Evolutionary conservation across 2,797 vertebrate species (phyloP), one percentile per base, ranked within the genome.

Genomic region (Kryptopterus vitreolus): DNA sequence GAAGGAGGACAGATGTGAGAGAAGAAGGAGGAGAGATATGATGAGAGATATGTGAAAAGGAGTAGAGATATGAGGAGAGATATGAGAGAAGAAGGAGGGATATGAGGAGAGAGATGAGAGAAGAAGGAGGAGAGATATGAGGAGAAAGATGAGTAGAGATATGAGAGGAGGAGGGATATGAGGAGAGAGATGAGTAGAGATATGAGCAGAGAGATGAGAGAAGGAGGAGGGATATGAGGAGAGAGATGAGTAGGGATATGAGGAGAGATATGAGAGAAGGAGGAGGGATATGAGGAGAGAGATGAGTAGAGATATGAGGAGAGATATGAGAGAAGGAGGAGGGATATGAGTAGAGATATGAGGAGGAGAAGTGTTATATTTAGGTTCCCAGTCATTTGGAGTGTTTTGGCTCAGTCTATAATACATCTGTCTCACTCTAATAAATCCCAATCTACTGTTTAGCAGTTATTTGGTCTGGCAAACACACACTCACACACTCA

Each of bases 391-490:
- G 35, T 66, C 3, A 10, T 35, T 63, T 33, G n/a, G 33, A 22
- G 1, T 1, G 3, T 26, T 50, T 68, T 69, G 66, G 66, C 66
- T 29, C n/a, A 0, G 18, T 15, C 66, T 69, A 13, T 50, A 50
- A 48, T 26, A 18, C 24, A 50, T 24, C 43, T 29, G 65, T 50
- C n/a, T 69, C 66, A 69, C n/a, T 10, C 66, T 8, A 69, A 61
- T 76, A 52, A 26, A 24, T 74, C 43, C 76, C 78, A 84, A 72
- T 84, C 79, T 79, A 46, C 76, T 79, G 72, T 84, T 81, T 84
- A 76, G 70, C 65, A 76, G 71, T 50, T 79, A 50, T 84, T 79
- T 81, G 71, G 71, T 76, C 72, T 76, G 62, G 11, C 62, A 22
- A 33, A 48, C 33, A 53, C 62, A 22, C 61, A 33, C 33, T 38